Percentiles rank a stretch among this genome's conserved stretches.
phyloP scores from a whole-genome alignment of 2,797 vertebrate species.

The Champsocephalus gunnari region DNA sequence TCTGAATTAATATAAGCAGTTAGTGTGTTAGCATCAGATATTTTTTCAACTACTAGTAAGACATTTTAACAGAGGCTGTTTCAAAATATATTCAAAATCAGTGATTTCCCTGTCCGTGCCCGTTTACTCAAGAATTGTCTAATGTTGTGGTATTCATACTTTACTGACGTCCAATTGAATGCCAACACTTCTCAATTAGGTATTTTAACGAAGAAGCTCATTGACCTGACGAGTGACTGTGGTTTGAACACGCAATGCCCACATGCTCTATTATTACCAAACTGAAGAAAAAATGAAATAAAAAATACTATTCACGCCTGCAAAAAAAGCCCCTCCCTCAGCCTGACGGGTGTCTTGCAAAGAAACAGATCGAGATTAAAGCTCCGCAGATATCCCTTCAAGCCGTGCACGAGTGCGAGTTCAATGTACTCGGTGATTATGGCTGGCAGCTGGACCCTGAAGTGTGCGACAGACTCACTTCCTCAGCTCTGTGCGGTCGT shows the following conservation, averaged over 20 bases:
- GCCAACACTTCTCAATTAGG: neutral
- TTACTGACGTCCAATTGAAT: too few relatives aligned
- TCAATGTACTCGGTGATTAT: slow-evolving; percentile 10
- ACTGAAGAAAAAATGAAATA: neutral
- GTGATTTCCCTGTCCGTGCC: too few relatives aligned
- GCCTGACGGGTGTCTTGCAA: slow-evolving; percentile 13
- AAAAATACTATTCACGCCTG: neutral
- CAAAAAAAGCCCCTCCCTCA: neutral
- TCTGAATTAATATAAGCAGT: too few relatives aligned
- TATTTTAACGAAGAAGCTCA: too few relatives aligned
- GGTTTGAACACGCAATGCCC: neutral
- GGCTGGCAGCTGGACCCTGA: slow-evolving; percentile 18
- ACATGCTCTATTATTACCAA: neutral
- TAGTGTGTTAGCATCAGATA: too few relatives aligned
- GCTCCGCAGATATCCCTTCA: neutral
- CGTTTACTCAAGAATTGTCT: too few relatives aligned
- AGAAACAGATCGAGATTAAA: slow-evolving; percentile 2
- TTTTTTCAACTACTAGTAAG: too few relatives aligned
- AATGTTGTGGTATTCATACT: too few relatives aligned
- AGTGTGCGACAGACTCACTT: slow-evolving; percentile 84
- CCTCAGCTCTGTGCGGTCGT: slow-evolving; percentile 90
- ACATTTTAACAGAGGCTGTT: too few relatives aligned
- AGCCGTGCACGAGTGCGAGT: neutral
- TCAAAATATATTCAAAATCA: too few relatives aligned
- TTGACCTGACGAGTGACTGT: neutral